Evolutionary conservation across 1,140 invertebrate species (phyloP).

Genomic region (Drosophila littoralis): DNA sequence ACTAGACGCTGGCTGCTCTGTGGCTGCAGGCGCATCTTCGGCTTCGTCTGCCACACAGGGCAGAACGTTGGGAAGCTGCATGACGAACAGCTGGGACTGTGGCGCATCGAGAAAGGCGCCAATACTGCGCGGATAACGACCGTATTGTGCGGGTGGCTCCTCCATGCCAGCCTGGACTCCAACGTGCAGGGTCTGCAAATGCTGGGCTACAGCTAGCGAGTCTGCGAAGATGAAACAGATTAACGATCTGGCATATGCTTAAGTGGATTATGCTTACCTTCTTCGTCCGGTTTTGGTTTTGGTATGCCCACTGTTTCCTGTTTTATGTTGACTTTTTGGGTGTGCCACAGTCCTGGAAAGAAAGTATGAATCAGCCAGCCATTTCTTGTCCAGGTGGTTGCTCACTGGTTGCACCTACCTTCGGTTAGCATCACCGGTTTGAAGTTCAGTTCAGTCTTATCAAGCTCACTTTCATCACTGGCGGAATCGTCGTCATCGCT

Average conservation of each 20-base stretch:
- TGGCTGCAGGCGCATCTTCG: conserved; percentile 35
- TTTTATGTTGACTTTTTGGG: conserved; percentile 56
- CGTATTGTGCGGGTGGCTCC: conserved; percentile 65
- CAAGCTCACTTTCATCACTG: conserved; percentile 54
- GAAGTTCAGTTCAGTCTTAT: conserved; percentile 77
- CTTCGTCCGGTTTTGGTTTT: conserved; percentile 10
- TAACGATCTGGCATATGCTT: not conserved
- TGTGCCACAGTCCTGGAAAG: conserved; percentile 62
- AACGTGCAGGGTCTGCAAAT: conserved; percentile 56
- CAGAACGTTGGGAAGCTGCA: conserved; percentile 85
- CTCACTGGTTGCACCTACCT: conserved; percentile 40
- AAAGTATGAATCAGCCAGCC: not conserved
- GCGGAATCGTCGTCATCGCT: conserved; percentile 56
- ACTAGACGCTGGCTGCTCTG: conserved; percentile 4
- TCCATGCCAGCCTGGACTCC: conserved; percentile 35
- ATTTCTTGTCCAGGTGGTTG: not conserved
- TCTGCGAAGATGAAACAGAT: conserved; percentile 33
- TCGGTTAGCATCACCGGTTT: conserved; percentile 70
- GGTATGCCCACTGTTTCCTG: conserved; percentile 13
- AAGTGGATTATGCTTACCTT: conserved; percentile 6
- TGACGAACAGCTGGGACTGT: conserved; percentile 71
- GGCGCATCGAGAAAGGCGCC: conserved; percentile 53
- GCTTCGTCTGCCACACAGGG: conserved; percentile 83
- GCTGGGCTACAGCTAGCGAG: conserved; percentile 51
- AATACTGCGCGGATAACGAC: conserved; percentile 67